A percentile compares a stretch with the other conserved stretches of the same genome.
phyloP scores from a whole-genome alignment of 1,140 invertebrate genomes.

The Drosophila erecta region DNA sequence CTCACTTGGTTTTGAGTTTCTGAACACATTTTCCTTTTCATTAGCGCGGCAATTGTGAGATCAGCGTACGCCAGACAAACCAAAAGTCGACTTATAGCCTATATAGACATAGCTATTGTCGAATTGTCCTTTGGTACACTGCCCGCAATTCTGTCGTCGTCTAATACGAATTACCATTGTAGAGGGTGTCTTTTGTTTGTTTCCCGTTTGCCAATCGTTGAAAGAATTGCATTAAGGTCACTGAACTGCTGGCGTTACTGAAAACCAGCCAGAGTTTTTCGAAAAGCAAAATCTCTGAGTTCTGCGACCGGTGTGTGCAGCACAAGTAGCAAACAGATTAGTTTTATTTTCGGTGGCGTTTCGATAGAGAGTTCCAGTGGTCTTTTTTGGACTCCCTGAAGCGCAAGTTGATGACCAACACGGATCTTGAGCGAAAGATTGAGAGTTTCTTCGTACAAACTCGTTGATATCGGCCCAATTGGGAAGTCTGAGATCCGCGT shows the following conservation, averaged over 20 bases:
- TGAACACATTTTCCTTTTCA: slow-evolving; percentile 33
- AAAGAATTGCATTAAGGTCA: slow-evolving; percentile 84
- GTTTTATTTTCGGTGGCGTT: slow-evolving; percentile 83
- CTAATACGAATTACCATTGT: slow-evolving; percentile 45
- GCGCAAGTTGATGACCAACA: slow-evolving; percentile 43
- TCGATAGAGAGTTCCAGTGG: slow-evolving; percentile 14
- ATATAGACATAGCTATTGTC: slow-evolving; percentile 26
- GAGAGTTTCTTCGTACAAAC: slow-evolving; percentile 56
- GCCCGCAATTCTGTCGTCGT: slow-evolving; percentile 42
- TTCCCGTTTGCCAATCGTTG: slow-evolving; percentile 84
- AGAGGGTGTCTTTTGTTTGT: slow-evolving; percentile 77
- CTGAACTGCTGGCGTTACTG: slow-evolving; percentile 22
- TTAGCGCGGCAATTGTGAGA: slow-evolving; percentile 36
- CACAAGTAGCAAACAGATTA: slow-evolving; percentile 83
- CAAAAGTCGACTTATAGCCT: slow-evolving; percentile 52
- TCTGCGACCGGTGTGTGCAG: slow-evolving; percentile 77
- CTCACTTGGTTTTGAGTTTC: slow-evolving; percentile 31
- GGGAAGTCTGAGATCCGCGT: slow-evolving; percentile 62
- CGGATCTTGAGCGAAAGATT: slow-evolving; percentile 75
- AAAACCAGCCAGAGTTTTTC: slow-evolving; percentile 27
- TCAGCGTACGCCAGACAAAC: slow-evolving; percentile 63
- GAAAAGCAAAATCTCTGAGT: slow-evolving; percentile 28
- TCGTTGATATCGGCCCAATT: slow-evolving; percentile 65
- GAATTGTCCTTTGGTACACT: slow-evolving; percentile 49
- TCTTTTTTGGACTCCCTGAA: slow-evolving; percentile 36